Base-by-base conservation (phyloP, 2,113 vertebrate species). In the Cyphomyrus discorhynchus region DNA sequence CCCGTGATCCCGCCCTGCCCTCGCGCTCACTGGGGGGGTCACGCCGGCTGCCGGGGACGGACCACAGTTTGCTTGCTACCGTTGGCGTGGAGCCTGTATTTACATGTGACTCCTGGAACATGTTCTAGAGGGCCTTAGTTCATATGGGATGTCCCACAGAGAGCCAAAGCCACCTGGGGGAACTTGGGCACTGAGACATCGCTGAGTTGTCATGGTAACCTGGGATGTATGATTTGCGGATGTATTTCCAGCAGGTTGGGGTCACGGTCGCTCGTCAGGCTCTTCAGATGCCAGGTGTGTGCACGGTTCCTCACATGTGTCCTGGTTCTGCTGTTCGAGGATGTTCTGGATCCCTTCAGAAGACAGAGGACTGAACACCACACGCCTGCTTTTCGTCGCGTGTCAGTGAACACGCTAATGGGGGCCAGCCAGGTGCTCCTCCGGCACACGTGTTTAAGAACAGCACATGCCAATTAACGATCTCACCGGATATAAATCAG, bases 131-230 rank as follows among this genome's bases (percentile, higher is more conserved):
- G 88, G 50, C 70, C 88, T 88, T 52, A 47, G 9, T 13, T 66
- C 84, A 87, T 89, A 83, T 90, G 70, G 84, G 66, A 35, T 5
- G 42, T 50, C 66, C 80, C 39, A 5, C 50, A n/a, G 66, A 39
- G 82, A 56, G 88, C 47, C 31, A 88, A 80, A 90, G 91, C 49
- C 90, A 92, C 88, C 90, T 92, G 92, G 82, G 52, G 66, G 52
- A 84, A 58, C 83, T 31, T n/a, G 77, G 17, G 77, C 80, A 17
- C 88, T 8, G 15, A 46, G 87, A 90, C 80, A 83, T 66, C 52
- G 17, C 3, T 86, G 56, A 56, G 50, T 74, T 85, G 80, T 89
- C 50, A 62, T 89, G 89, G 89, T 90, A 90, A 82, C 74, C 46
- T 27, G 50, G 53, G 52, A 6, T 10, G 31, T 74, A 88, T 84